Percentiles rank a stretch among this genome's conserved stretches.
Conservation (phyloP, 2,797 vertebrate genomes). For the Heliangelus exortis region DNA sequence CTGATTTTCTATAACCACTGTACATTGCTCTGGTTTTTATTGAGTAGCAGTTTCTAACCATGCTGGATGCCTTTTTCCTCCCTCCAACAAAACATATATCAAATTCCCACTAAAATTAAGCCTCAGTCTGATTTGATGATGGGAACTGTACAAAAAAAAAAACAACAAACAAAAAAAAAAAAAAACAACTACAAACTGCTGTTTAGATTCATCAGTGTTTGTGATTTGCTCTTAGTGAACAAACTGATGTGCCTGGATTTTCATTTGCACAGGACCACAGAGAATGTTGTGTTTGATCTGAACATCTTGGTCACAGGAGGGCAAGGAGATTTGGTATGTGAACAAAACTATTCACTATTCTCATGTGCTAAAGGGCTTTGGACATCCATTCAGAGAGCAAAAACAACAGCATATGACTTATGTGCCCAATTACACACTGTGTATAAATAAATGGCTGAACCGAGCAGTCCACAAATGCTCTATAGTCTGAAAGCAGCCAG, state of each 20-base stretch:
- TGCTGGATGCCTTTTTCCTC: background rate
- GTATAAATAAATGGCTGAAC: conserved; percentile 2
- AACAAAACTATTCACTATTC: background rate
- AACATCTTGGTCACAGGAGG: background rate
- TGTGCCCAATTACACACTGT: background rate
- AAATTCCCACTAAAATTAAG: background rate
- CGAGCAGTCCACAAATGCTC: background rate
- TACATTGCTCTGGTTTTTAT: background rate
- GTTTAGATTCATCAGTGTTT: background rate
- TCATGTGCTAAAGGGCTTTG: conserved; percentile 12
- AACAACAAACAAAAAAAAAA: too few species aligned
- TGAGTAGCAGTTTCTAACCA: background rate
- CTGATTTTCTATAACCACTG: background rate
- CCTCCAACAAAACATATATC: background rate
- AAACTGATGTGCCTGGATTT: background rate
- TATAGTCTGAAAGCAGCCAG: background rate
- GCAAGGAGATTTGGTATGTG: background rate
- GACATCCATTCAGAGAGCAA: background rate
- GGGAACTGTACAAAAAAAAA: background rate
- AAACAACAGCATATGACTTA: conserved; percentile 7
- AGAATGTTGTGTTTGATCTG: background rate
- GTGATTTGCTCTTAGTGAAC: background rate
- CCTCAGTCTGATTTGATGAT: background rate
- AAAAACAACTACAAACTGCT: background rate
- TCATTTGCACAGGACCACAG: background rate